Conservation (phyloP, 2,797 vertebrate species). For the Enteromius anoplus region DNA sequence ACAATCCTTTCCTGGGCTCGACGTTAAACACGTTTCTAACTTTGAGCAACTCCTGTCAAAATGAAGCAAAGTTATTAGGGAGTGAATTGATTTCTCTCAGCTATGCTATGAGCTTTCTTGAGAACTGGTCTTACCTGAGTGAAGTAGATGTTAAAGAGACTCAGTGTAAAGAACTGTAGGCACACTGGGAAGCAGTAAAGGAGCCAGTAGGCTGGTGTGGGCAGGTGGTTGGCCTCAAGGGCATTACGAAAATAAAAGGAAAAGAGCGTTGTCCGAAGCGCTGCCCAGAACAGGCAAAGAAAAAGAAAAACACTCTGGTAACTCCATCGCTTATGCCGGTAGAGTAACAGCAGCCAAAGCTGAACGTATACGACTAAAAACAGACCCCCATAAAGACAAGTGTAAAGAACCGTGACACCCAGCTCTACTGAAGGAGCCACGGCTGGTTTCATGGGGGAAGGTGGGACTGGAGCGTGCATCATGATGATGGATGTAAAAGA, state of each 20-base stretch:
- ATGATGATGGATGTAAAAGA: background rate
- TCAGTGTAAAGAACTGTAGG: constrained; percentile 90
- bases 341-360: constrained; percentile 86
- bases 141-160: constrained; percentile 89
- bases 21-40: constrained; percentile 76
- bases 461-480: constrained; percentile 69
- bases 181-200: constrained; percentile 91
- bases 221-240: constrained; percentile 82
- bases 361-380: constrained; percentile 86
- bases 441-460: constrained; percentile 78
- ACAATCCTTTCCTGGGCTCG: constrained; percentile 79
- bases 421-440: constrained; percentile 83
- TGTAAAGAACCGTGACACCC: constrained; percentile 85
- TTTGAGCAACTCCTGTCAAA: constrained; percentile 84
- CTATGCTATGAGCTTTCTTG: background rate
- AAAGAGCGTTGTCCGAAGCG: constrained; percentile 86
- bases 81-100: background rate
- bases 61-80: constrained; percentile 6
- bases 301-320: constrained; percentile 90
- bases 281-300: constrained; percentile 88
- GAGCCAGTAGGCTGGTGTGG: constrained; percentile 82
- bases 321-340: constrained; percentile 87
- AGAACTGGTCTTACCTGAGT: constrained; percentile 79
- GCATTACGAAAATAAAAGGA: constrained; percentile 87
- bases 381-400: constrained; percentile 78